A percentile compares a stretch with the other conserved stretches of the same genome.
Conservation (phyloP, 1,140 invertebrate genomes). For the Penaeus japonicus region DNA sequence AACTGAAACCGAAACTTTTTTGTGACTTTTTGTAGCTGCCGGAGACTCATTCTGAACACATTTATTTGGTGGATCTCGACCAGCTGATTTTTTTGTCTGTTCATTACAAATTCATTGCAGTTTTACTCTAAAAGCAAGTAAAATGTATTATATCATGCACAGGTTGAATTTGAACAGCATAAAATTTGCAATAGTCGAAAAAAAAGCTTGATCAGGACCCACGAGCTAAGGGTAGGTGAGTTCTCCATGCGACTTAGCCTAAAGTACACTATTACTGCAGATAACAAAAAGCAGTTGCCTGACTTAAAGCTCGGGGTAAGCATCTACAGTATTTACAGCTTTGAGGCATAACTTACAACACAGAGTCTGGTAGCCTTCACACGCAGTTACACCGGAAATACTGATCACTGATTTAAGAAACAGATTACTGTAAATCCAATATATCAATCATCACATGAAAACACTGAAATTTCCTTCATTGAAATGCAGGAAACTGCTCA, state of each 20-base stretch:
- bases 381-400: slow-evolving; percentile 45
- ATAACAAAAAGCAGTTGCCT: slow-evolving; percentile 34
- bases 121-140: slow-evolving; percentile 41
- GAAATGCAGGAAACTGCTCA: slow-evolving; percentile 46
- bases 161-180: slow-evolving; percentile 28
- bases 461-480: slow-evolving; percentile 37
- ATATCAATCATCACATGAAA: slow-evolving; percentile 45
- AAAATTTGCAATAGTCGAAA: slow-evolving; percentile 22
- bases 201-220: slow-evolving; percentile 43
- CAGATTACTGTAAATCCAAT: slow-evolving; percentile 39
- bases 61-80: slow-evolving; percentile 44
- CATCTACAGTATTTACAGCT: slow-evolving; percentile 51
- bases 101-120: slow-evolving; percentile 31
- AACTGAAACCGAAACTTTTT: background rate
- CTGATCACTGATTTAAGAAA: slow-evolving; percentile 16
- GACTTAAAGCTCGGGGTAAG: slow-evolving; percentile 26
- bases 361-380: slow-evolving; percentile 24
- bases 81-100: slow-evolving; percentile 40
- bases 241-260: slow-evolving; percentile 42
- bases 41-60: slow-evolving; percentile 47
- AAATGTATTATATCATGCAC: slow-evolving; percentile 30
- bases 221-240: slow-evolving; percentile 36
- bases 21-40: slow-evolving; percentile 38
- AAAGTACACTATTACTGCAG: slow-evolving; percentile 18
- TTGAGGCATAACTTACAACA: slow-evolving; percentile 17